A percentile compares a stretch with the other conserved stretches of the same genome.
These are phyloP conservation scores for Periplaneta americana DNA, from an alignment of 1,140 invertebrate species.

Conservation along the genomic window DNA sequence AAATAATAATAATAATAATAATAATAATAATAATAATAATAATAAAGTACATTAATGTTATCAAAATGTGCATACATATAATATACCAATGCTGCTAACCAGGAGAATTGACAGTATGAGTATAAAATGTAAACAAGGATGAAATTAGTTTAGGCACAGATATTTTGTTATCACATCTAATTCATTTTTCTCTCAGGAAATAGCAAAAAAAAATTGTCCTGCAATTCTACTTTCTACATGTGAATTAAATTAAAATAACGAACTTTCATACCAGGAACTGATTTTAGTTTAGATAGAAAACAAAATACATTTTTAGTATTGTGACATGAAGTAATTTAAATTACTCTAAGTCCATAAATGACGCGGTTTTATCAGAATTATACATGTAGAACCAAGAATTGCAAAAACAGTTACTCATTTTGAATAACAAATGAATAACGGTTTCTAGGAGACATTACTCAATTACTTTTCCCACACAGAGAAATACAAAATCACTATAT, in stretches of 20 bases:
- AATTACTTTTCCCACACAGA: background rate
- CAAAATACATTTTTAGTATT: no score
- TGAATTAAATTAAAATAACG: no score
- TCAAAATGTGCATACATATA: background rate
- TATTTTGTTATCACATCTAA: background rate
- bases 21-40: no score
- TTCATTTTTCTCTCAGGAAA: background rate
- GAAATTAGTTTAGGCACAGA: background rate
- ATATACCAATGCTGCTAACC: background rate
- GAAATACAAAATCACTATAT: background rate
- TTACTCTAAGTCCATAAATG: no score
- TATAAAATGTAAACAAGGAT: background rate
- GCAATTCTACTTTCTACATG: background rate
- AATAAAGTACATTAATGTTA: background rate
- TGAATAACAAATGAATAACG: background rate
- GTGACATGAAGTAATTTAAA: no score
- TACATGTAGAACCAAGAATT: background rate
- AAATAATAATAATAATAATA: no score
- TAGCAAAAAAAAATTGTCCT: background rate
- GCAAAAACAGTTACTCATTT: background rate
- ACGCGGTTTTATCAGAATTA: no score
- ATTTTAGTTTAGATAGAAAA: no score
- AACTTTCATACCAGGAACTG: no score
- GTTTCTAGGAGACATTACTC: background rate
- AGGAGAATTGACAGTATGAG: background rate